These are phyloP conservation scores for Lamellibrachia satsuma DNA, from an alignment of 2,888 invertebrate species.

Conservation along the genomic window DNA sequence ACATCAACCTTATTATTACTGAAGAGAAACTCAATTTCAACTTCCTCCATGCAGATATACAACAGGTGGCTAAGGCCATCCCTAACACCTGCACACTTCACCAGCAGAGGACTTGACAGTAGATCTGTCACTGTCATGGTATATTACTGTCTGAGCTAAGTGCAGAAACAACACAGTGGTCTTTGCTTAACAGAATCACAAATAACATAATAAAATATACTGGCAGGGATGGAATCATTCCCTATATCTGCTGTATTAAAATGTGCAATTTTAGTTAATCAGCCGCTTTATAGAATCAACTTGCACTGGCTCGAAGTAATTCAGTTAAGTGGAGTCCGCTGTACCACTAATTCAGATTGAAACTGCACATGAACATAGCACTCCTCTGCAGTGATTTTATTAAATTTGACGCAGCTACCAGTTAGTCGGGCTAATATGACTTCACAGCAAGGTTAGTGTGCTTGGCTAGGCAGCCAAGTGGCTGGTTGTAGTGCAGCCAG, in stretches of 20 bases:
- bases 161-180: neutral
- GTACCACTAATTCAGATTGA: too few species aligned
- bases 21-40: neutral
- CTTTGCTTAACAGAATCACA: too few species aligned
- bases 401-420: neutral
- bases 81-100: neutral
- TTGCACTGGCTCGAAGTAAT: too few species aligned
- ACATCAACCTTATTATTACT: neutral
- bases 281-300: too few species aligned
- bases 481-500: neutral
- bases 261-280: too few species aligned
- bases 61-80: neutral
- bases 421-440: neutral
- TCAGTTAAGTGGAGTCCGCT: too few species aligned
- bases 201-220: too few species aligned
- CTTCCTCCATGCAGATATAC: neutral
- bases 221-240: too few species aligned
- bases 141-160: neutral
- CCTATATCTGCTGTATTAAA: too few species aligned
- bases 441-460: neutral
- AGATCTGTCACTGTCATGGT: neutral
- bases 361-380: neutral
- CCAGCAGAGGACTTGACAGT: neutral
- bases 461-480: neutral
- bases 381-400: neutral